phyloP scores from a whole-genome alignment of 2,888 invertebrate species.

The Meliscaeva auricollis region DNA sequence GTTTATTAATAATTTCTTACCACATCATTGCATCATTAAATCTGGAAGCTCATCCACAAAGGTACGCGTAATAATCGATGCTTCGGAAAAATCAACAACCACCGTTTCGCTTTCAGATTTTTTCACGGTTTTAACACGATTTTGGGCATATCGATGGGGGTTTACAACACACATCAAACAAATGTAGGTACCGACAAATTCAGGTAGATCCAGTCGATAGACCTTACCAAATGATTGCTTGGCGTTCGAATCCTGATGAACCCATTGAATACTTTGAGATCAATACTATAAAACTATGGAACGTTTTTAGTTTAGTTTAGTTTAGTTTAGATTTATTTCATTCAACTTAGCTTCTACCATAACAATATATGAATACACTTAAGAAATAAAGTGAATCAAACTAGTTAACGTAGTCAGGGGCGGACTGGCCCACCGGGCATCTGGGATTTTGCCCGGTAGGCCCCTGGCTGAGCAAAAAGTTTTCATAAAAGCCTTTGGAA shows the following conservation, averaged over 20 bases:
- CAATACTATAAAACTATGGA: conserved; percentile 61
- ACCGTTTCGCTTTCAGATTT: conserved; percentile 35
- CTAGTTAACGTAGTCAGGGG: no score
- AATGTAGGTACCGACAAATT: conserved; percentile 1
- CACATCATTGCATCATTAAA: conserved; percentile 36
- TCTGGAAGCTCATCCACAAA: conserved; percentile 24
- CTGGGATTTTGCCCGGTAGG: no score
- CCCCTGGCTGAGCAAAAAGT: no score
- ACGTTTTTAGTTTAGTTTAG: conserved; percentile 75
- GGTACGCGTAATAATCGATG: conserved; percentile 22
- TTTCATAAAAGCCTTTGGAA: no score
- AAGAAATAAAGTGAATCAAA: no score
- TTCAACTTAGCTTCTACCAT: conserved; percentile 71
- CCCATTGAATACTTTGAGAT: background rate
- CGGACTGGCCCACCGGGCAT: no score
- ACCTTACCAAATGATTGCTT: background rate
- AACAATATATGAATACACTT: no score
- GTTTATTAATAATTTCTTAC: conserved; percentile 9
- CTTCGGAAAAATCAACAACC: conserved; percentile 47
- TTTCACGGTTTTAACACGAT: conserved; percentile 14
- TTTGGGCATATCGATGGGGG: background rate
- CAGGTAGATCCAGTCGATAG: background rate
- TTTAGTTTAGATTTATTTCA: no score
- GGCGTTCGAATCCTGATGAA: background rate
- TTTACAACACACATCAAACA: background rate